Evolutionary conservation across 2,113 vertebrate genomes (phyloP).

Genomic region (Nycticebus coucang): DNA sequence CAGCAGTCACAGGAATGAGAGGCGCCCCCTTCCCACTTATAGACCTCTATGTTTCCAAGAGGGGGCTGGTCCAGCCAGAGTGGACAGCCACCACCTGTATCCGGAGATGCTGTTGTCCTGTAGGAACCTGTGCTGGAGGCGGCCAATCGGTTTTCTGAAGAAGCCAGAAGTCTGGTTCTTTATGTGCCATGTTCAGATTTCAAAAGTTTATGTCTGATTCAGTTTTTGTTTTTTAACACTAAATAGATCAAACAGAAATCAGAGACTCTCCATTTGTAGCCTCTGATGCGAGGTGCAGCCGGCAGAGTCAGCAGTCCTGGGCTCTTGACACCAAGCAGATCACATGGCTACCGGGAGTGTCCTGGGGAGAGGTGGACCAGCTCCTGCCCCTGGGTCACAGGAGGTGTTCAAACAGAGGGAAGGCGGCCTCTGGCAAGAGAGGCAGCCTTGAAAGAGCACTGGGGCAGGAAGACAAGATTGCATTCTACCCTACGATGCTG

Average conservation of each 20-base stretch:
- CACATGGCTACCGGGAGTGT: rapidly evolving
- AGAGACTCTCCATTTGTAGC: background rate
- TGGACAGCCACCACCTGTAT: background rate
- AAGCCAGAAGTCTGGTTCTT: background rate
- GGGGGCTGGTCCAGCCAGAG: too few species aligned
- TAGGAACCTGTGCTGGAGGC: too few species aligned
- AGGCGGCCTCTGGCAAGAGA: background rate
- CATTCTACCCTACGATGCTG: background rate
- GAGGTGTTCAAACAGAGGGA: background rate
- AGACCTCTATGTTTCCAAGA: background rate
- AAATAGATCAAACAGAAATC: background rate
- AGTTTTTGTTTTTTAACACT: background rate
- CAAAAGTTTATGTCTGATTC: background rate
- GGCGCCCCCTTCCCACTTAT: too few species aligned
- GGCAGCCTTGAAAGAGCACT: too few species aligned
- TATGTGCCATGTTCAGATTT: background rate
- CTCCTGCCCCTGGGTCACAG: background rate
- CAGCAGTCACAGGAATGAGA: background rate
- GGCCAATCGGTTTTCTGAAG: background rate
- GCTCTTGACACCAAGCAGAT: background rate
- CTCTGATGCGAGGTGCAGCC: background rate
- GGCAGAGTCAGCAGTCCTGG: background rate
- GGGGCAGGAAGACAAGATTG: background rate
- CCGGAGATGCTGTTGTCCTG: background rate
- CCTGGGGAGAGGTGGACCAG: background rate